Base-by-base conservation (phyloP, 2,888 invertebrate genomes). In the Xanthorhoe designata region DNA sequence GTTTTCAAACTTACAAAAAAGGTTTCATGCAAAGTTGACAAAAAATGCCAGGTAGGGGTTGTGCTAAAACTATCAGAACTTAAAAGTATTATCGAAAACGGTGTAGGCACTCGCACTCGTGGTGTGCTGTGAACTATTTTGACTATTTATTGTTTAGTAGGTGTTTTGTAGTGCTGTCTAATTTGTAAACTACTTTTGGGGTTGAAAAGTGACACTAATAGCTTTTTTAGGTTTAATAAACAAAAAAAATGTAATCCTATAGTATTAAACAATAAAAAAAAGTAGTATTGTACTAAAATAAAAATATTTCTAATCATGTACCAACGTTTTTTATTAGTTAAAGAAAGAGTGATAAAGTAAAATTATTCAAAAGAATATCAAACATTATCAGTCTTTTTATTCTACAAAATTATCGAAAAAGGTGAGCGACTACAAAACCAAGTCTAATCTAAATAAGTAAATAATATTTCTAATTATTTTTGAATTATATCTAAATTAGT, bases 401-500 rank as follows among this genome's bases (percentile, higher is more conserved):
- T 68, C 60, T 66, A 66, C 64, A 10, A 62, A 64, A 15, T 32
- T 57, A 49, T 45, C n/a, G 15, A 49, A 56, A 47, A 42, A 13
- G 38, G 15, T 57, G 47, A 10, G 32, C 2, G 7, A 6, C 47
- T 29, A 47, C 47, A 49, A 56, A 54, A 47, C 18, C 47, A 65
- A 65, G 10, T 35, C 57, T 68, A 71, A 63, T 42, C 67, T 68
- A 68, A 58, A 38, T n/a, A 61, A 45, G 7, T 17, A n/a, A 50
- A 35, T 32, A 3, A 6, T 32, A 17, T 32, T n/a, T 10, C 17
- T 56, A 32, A 32, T 32, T 6, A 32, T 7, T 32, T 32, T 51
- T 52, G n/a, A 32, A 49, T 61, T 15, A 60, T 56, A 56, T 64
- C 24, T 68, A 64, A 62, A 70, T 73, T 73, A 72, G 66, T 76